Conservation (phyloP, 2,113 vertebrate genomes). For the Peromyscus maniculatus region DNA sequence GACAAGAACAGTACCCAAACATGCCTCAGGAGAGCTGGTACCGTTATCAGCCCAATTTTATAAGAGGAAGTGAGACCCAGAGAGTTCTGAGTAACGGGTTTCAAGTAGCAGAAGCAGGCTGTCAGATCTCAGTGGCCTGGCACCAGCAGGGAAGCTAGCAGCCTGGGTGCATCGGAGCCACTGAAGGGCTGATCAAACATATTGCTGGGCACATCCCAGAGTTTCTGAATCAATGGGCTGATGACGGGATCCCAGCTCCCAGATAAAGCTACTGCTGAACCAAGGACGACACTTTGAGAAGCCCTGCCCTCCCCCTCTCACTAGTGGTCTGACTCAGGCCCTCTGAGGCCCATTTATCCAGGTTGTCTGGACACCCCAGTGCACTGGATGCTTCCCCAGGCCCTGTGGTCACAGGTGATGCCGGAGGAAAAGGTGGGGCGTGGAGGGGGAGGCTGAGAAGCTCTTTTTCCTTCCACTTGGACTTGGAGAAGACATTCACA, state of each 20-base stretch:
- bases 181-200: background rate
- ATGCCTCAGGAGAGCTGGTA: background rate
- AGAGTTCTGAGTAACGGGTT: conserved; percentile 18
- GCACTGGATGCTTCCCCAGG: background rate
- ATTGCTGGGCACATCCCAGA: background rate
- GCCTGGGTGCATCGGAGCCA: background rate
- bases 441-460: background rate
- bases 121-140: background rate
- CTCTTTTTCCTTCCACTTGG: background rate
- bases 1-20: too few relatives aligned
- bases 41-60: background rate
- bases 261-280: background rate
- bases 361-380: background rate
- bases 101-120: conserved; percentile 7
- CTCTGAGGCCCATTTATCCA: background rate
- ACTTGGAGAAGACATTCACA: background rate
- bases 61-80: background rate
- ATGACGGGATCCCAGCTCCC: background rate
- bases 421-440: background rate
- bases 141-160: background rate
- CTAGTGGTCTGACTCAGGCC: background rate
- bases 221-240: background rate
- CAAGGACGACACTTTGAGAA: background rate
- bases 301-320: background rate
- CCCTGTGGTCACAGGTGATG: background rate